Conservation (phyloP, 1,140 invertebrate species). For the Paralvinella palmiformis region DNA sequence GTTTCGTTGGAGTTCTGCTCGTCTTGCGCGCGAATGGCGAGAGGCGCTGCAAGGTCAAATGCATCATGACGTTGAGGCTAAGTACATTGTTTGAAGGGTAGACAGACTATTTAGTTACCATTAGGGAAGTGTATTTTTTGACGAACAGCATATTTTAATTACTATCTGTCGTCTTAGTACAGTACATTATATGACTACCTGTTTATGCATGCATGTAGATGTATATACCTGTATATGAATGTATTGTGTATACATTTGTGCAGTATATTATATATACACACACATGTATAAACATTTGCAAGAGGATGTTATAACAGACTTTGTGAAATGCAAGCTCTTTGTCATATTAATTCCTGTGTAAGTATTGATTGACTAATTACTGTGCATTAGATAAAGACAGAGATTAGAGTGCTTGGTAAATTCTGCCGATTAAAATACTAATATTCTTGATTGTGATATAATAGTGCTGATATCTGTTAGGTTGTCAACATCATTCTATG, state of each 20-base stretch:
- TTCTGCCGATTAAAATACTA: too few species aligned
- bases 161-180: not conserved
- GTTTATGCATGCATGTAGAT: not conserved
- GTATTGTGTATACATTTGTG: not conserved
- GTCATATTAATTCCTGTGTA: too few species aligned
- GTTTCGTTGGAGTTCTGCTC: slow-evolving; percentile 42
- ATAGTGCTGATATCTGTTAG: too few species aligned
- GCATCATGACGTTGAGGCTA: not conserved
- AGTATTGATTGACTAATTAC: too few species aligned
- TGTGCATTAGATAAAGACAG: too few species aligned
- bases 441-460: too few species aligned
- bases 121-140: not conserved
- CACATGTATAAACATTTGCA: not conserved
- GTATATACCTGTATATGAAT: not conserved
- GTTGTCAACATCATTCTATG: too few species aligned
- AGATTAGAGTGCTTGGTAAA: too few species aligned
- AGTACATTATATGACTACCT: not conserved
- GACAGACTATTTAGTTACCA: not conserved
- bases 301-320: too few species aligned
- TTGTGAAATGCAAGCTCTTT: not conserved
- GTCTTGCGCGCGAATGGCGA: slow-evolving; percentile 22
- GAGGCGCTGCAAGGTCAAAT: not conserved
- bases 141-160: not conserved
- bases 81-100: not conserved
- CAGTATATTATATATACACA: not conserved